Evolutionary conservation across 2,888 invertebrate genomes (phyloP).

Genomic region (Agrotis ipsilon): DNA sequence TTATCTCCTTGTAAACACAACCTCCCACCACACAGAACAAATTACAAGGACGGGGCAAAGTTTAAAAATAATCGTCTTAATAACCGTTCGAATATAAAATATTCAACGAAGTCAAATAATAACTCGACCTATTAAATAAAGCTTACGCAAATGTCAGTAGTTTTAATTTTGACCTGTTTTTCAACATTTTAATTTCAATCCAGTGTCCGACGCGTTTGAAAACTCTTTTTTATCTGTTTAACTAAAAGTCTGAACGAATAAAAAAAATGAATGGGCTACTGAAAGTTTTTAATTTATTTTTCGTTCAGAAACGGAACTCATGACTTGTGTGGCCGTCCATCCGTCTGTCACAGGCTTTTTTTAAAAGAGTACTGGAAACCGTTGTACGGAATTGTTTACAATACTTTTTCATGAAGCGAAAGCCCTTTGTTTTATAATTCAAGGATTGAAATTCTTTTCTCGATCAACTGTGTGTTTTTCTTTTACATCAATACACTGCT

Average conservation of each 20-base stretch:
- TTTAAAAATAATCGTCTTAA: not conserved
- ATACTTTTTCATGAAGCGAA: not conserved
- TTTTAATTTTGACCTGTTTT: constrained; percentile 25
- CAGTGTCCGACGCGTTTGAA: constrained; percentile 29
- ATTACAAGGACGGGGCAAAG: too few species aligned
- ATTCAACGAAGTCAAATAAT: not conserved
- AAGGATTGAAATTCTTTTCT: not conserved
- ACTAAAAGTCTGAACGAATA: constrained; percentile 33
- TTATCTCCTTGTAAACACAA: too few species aligned
- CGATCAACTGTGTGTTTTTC: too few species aligned
- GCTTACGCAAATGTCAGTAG: constrained; percentile 17
- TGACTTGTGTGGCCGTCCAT: constrained; percentile 49
- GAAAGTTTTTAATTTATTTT: constrained; percentile 47
- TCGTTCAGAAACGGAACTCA: constrained; percentile 41
- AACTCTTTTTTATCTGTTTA: constrained; percentile 47
- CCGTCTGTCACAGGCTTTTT: constrained; percentile 52
- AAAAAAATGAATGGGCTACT: constrained; percentile 33
- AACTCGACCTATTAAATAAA: constrained; percentile 25
- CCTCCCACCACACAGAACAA: too few species aligned
- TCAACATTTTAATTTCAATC: constrained; percentile 26
- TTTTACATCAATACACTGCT: not conserved
- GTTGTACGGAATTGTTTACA: constrained; percentile 25
- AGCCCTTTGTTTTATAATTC: not conserved
- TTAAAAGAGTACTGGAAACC: constrained; percentile 37
- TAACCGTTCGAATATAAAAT: not conserved